These are phyloP conservation scores for Mastomys natalensis DNA, from an alignment of 2,113 vertebrate species.

Conservation along the genomic window DNA sequence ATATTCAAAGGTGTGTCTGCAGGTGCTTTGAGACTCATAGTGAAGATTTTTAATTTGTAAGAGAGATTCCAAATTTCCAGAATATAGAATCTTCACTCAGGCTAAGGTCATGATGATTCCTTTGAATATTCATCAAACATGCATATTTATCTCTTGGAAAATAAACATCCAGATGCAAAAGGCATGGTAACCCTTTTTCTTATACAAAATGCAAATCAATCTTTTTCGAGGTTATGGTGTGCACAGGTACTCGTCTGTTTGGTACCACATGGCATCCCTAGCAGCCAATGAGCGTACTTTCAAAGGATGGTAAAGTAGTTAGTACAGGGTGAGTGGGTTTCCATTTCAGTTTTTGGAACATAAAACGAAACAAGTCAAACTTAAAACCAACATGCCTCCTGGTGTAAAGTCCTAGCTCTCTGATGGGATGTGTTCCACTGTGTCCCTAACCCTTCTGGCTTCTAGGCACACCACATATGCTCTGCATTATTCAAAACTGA, in stretches of 20 bases:
- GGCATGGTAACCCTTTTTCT: background rate
- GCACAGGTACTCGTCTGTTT: background rate
- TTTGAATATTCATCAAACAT: conserved; percentile 52
- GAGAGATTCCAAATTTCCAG: conserved; percentile 7
- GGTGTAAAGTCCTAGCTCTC: conserved; percentile 44
- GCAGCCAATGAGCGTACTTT: conserved; percentile 39
- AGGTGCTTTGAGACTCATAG: background rate
- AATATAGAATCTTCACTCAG: background rate
- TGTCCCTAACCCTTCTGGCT: conserved; percentile 28
- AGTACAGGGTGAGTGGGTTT: conserved; percentile 59
- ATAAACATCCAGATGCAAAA: conserved; percentile 47
- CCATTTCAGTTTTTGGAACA: conserved; percentile 52
- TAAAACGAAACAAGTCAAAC: conserved; percentile 61
- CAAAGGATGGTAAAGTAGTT: background rate
- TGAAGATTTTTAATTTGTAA: background rate
- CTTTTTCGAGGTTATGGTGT: background rate
- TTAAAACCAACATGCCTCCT: background rate
- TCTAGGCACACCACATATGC: conserved; percentile 42
- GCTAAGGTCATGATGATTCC: background rate
- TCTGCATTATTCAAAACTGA: background rate
- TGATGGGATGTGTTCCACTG: conserved; percentile 19
- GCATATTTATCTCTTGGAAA: conserved; percentile 41
- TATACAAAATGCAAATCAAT: conserved; percentile 54
- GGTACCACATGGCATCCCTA: background rate
- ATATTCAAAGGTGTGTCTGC: background rate